These are phyloP conservation scores for Dermochelys coriacea DNA, from an alignment of 2,797 vertebrate species.

Conservation along the genomic window DNA sequence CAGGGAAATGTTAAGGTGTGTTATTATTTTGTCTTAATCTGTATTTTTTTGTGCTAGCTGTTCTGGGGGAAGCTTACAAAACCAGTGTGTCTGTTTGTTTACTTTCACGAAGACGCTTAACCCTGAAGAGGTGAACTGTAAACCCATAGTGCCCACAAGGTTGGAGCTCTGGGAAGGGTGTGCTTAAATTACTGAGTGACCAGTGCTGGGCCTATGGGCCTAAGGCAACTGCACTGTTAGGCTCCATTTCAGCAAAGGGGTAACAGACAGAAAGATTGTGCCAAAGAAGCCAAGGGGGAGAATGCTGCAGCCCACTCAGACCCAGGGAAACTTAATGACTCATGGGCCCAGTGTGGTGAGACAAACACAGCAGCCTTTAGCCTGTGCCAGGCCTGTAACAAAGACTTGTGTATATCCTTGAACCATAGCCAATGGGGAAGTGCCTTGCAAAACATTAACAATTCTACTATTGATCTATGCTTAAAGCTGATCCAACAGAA, in stretches of 20 bases:
- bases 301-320: background rate
- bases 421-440: background rate
- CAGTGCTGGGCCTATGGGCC: background rate
- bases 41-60: background rate
- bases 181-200: background rate
- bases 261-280: background rate
- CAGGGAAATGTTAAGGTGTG: background rate
- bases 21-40: background rate
- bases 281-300: background rate
- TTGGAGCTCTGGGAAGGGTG: background rate
- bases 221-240: background rate
- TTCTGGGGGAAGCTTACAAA: background rate
- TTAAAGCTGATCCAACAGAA: background rate
- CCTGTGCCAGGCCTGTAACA: background rate
- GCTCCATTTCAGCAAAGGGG: background rate
- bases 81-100: background rate
- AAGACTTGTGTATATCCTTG: background rate
- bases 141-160: background rate
- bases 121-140: background rate
- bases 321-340: background rate
- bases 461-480: background rate
- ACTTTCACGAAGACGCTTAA: background rate
- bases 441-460: background rate
- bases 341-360: background rate
- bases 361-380: background rate